phyloP scores from a whole-genome alignment of 2,113 vertebrate genomes.

The Syrmaticus mikado region DNA sequence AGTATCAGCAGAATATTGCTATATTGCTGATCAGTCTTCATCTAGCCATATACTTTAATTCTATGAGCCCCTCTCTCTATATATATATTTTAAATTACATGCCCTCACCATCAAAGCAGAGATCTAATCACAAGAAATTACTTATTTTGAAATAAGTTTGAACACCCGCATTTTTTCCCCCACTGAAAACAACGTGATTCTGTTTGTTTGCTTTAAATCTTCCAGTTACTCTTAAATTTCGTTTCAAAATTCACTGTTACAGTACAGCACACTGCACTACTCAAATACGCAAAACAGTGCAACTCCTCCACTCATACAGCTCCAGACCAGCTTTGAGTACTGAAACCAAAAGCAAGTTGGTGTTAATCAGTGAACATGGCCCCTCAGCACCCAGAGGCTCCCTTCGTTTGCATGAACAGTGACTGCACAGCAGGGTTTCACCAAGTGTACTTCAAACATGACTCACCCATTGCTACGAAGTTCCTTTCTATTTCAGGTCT shows the following conservation, averaged over 20 bases:
- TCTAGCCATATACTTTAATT: neutral
- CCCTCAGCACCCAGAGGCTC: neutral
- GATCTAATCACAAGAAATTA: neutral
- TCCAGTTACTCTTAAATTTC: neutral
- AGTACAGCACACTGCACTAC: neutral
- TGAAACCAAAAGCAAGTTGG: accelerated
- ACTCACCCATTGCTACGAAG: accelerated
- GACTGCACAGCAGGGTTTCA: accelerated
- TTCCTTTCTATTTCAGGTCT: accelerated
- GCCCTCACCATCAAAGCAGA: neutral
- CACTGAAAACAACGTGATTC: neutral
- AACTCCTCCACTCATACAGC: neutral
- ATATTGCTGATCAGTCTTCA: neutral
- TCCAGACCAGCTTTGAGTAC: accelerated
- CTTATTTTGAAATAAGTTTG: neutral
- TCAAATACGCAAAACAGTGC: accelerated
- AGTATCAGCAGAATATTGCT: neutral
- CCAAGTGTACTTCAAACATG: accelerated
- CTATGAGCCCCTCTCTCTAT: accelerated
- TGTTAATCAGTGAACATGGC: accelerated
- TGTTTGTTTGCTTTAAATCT: neutral
- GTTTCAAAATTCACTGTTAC: neutral
- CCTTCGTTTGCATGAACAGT: neutral
- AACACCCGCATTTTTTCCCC: neutral
- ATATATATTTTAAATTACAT: accelerated